These are phyloP conservation scores for Alces alces DNA, from an alignment of 2,113 vertebrate species.

Conservation along the genomic window DNA sequence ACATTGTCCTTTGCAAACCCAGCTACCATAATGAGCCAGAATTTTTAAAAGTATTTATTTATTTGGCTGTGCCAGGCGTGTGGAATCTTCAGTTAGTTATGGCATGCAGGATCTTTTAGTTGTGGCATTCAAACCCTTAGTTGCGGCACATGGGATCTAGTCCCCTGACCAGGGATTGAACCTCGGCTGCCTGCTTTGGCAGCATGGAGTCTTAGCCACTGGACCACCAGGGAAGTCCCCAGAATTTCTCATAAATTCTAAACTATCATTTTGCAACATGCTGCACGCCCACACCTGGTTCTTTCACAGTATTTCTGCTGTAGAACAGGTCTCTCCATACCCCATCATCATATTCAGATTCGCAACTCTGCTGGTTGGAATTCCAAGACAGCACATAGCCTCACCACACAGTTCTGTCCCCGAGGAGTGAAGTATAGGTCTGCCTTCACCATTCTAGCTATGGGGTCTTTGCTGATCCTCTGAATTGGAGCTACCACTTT, in stretches of 20 bases:
- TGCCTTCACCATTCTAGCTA: conserved; percentile 83
- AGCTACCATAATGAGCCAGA: conserved; percentile 74
- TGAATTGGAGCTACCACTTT: conserved; percentile 86
- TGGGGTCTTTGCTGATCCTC: conserved; percentile 85
- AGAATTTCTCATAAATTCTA: not conserved
- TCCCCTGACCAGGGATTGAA: not conserved
- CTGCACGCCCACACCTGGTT: conserved; percentile 23
- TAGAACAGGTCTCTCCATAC: conserved; percentile 83
- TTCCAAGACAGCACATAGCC: conserved; percentile 82
- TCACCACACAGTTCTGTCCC: conserved; percentile 85
- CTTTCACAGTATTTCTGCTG: conserved; percentile 79
- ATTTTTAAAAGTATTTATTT: not conserved
- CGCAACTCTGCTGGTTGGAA: conserved; percentile 84
- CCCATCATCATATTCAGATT: conserved; percentile 79
- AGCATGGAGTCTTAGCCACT: not conserved
- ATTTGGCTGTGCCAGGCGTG: not conserved
- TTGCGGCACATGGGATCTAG: not conserved
- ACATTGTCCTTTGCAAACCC: conserved; percentile 78
- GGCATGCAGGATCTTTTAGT: not conserved
- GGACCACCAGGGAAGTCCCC: not conserved
- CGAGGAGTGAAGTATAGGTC: conserved; percentile 83
- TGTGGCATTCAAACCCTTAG: not conserved
- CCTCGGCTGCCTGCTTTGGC: not conserved
- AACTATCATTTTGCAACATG: not conserved
- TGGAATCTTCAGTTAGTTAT: not conserved